Evolutionary conservation across 2,113 vertebrate genomes (phyloP).

Genomic region (Colistium nudipinnis): DNA sequence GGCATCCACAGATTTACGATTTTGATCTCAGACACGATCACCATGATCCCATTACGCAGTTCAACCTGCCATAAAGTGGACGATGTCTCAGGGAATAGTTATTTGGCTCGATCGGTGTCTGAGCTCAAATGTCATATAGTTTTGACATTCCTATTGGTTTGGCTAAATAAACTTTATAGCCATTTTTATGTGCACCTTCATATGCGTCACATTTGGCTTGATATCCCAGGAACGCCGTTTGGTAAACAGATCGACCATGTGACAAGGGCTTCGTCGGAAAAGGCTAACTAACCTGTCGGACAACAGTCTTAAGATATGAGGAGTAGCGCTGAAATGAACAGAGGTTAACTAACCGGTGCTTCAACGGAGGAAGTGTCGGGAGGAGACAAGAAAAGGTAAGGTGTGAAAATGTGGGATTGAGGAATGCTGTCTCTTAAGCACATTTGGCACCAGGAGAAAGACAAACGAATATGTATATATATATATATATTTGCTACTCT

Average conservation of each 20-base stretch:
- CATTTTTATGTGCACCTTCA: neutral
- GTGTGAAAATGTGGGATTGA: constrained; percentile 38
- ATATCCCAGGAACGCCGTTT: constrained; percentile 29
- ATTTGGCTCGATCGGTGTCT: neutral
- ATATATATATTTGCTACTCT: neutral
- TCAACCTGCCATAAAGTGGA: neutral
- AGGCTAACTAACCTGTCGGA: constrained; percentile 26
- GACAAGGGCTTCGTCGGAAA: constrained; percentile 11
- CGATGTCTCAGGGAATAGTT: neutral
- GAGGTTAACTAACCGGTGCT: constrained; percentile 42
- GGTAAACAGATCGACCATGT: neutral
- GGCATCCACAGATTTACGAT: constrained; percentile 17
- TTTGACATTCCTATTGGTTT: neutral
- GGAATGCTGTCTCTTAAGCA: no score
- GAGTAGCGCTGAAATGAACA: constrained; percentile 36
- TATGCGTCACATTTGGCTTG: neutral
- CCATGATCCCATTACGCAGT: constrained; percentile 9
- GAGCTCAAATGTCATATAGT: neutral
- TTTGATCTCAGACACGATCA: constrained; percentile 27
- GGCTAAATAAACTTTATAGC: neutral
- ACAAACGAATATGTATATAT: neutral
- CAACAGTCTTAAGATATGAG: constrained; percentile 52
- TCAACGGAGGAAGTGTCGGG: constrained; percentile 4
- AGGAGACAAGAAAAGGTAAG: constrained; percentile 38
- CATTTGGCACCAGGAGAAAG: constrained; percentile 12